Evolutionary conservation across 2,113 vertebrate genomes (phyloP).

Genomic region (Pelvicachromis taeniatus): DNA sequence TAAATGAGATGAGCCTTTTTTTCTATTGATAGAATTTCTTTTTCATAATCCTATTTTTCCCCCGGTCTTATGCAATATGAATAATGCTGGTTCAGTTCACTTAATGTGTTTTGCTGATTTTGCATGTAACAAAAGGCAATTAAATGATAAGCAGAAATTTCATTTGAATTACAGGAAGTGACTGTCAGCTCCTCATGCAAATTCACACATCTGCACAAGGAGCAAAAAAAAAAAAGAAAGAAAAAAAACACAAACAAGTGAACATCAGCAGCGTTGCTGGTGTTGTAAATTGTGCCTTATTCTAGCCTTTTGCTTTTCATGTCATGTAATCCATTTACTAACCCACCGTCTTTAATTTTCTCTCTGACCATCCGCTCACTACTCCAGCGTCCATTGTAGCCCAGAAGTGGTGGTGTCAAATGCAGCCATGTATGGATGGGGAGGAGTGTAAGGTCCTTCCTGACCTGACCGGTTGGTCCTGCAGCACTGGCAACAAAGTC

Average conservation of each 20-base stretch:
- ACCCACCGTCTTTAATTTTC: background rate
- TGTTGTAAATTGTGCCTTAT: background rate
- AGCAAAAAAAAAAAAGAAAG: background rate
- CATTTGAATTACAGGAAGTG: background rate
- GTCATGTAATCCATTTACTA: background rate
- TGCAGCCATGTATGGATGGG: conserved; percentile 94
- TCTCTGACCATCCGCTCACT: background rate
- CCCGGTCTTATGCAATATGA: background rate
- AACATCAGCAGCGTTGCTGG: background rate
- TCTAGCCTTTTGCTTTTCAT: background rate
- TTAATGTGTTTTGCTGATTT: background rate
- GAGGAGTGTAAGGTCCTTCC: conserved; percentile 96
- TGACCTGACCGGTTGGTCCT: conserved; percentile 96
- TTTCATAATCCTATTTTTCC: background rate
- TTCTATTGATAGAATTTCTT: background rate
- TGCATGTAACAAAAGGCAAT: background rate
- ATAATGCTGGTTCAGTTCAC: background rate
- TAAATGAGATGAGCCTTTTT: background rate
- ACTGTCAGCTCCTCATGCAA: background rate
- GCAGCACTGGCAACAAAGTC: conserved; percentile 98
- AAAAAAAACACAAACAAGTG: background rate
- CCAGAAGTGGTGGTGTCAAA: conserved; percentile 99
- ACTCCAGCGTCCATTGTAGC: conserved; percentile 87
- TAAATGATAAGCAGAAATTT: background rate
- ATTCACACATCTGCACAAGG: background rate